Conservation (phyloP, 2,797 vertebrate species). For the Gobio occitaniae region DNA sequence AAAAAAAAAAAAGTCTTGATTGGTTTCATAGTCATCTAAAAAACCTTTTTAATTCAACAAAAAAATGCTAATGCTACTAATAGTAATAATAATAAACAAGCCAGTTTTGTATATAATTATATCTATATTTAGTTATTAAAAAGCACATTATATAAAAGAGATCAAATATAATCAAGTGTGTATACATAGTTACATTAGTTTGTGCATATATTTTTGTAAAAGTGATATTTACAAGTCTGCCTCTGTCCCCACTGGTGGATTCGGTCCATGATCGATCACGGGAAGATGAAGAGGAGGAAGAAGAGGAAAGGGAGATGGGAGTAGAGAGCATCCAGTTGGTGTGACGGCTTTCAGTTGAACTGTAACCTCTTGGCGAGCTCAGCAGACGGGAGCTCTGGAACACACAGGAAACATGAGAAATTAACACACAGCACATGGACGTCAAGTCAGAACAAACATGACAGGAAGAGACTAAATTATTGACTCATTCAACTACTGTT, state of each 20-base stretch:
- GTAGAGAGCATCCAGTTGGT: conserved; percentile 84
- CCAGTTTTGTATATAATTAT: neutral
- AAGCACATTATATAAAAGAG: neutral
- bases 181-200: no score
- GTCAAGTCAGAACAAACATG: neutral
- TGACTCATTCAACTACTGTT: neutral
- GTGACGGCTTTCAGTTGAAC: conserved; percentile 76
- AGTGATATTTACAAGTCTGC: conserved; percentile 80
- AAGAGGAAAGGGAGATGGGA: conserved; percentile 75
- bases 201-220: no score
- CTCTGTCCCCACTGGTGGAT: conserved; percentile 81
- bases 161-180: neutral
- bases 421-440: neutral
- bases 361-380: conserved; percentile 81
- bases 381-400: conserved; percentile 79
- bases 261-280: conserved; percentile 81
- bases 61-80: neutral
- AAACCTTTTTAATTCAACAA: neutral
- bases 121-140: neutral
- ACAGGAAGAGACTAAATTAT: neutral
- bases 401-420: neutral
- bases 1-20: neutral
- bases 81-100: neutral
- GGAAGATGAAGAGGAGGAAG: conserved; percentile 51
- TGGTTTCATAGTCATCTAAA: neutral